These are phyloP conservation scores for Drosophila multiciliata DNA, from an alignment of 2,888 invertebrate genomes.

Conservation along the genomic window DNA sequence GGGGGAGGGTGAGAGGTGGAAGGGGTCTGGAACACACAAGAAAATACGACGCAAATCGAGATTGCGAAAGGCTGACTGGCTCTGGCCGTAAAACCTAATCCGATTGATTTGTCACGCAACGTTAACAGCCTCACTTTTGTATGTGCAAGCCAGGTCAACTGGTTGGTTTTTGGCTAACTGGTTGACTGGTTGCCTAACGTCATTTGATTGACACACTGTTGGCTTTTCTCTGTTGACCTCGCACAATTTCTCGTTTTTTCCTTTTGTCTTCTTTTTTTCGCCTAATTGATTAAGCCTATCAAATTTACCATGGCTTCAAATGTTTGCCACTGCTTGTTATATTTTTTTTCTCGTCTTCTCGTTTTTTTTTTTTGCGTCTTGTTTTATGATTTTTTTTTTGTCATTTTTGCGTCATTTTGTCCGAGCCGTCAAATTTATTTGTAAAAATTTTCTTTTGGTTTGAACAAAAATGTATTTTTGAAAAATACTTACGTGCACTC, in stretches of 20 bases:
- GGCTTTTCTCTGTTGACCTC: conserved; percentile 31
- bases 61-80: conserved; percentile 17
- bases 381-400: not conserved
- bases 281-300: conserved; percentile 74
- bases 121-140: conserved; percentile 55
- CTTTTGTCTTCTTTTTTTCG: conserved; percentile 21
- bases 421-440: conserved; percentile 49
- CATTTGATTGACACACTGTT: conserved; percentile 53
- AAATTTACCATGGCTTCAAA: conserved; percentile 41
- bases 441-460: conserved; percentile 24
- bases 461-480: conserved; percentile 46
- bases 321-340: conserved; percentile 12
- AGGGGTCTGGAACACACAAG: conserved; percentile 13
- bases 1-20: not conserved
- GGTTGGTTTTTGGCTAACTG: not conserved
- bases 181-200: conserved; percentile 20
- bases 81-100: conserved; percentile 69
- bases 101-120: conserved; percentile 79
- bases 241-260: conserved; percentile 16
- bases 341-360: conserved; percentile 30
- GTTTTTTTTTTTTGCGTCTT: not conserved
- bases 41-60: conserved; percentile 14
- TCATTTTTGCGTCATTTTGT: conserved; percentile 19
- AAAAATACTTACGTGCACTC: conserved; percentile 95
- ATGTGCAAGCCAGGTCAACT: conserved; percentile 4